A percentile compares a stretch with the other conserved stretches of the same genome.
These are phyloP conservation scores for Chaenocephalus aceratus DNA, from an alignment of 2,113 vertebrate genomes.

Conservation along the genomic window DNA sequence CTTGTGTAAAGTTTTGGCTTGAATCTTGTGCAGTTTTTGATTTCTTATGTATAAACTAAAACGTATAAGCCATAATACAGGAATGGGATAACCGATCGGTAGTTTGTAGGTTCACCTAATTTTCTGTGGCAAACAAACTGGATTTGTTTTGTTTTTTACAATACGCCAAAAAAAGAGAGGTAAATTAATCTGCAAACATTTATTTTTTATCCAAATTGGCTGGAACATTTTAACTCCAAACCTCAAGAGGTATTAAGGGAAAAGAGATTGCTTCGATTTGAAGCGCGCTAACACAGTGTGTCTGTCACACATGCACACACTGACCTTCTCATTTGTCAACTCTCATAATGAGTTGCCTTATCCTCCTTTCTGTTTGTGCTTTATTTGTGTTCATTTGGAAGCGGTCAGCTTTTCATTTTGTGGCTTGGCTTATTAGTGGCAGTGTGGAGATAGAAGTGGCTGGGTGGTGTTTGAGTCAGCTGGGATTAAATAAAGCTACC, in stretches of 20 bases:
- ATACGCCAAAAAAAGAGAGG: background rate
- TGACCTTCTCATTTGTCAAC: conserved; percentile 12
- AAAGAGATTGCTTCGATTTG: conserved; percentile 5
- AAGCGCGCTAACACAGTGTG: background rate
- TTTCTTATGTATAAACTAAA: conserved; percentile 12
- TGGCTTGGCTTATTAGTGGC: conserved; percentile 39
- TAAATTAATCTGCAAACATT: background rate
- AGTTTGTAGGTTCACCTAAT: background rate
- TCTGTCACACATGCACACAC: background rate
- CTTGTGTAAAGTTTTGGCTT: conserved; percentile 22
- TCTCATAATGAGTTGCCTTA: conserved; percentile 41
- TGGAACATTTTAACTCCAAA: no score
- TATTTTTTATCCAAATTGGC: no score
- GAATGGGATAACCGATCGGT: conserved; percentile 6
- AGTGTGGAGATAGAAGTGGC: conserved; percentile 13
- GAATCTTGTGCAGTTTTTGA: conserved; percentile 51
- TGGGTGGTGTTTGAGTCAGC: conserved; percentile 38
- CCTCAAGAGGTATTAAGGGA: conserved; percentile 11
- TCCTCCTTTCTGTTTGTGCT: conserved; percentile 51
- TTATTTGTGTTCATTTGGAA: conserved; percentile 40
- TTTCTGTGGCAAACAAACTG: background rate
- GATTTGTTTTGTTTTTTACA: background rate
- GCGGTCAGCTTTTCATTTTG: conserved; percentile 33
- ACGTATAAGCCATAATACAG: conserved; percentile 16
- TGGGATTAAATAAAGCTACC: conserved; percentile 51